Percentiles rank a stretch among this genome's conserved stretches.
Evolutionary conservation across 2,113 vertebrate species (phyloP).

Genomic region (Hemicordylus capensis): DNA sequence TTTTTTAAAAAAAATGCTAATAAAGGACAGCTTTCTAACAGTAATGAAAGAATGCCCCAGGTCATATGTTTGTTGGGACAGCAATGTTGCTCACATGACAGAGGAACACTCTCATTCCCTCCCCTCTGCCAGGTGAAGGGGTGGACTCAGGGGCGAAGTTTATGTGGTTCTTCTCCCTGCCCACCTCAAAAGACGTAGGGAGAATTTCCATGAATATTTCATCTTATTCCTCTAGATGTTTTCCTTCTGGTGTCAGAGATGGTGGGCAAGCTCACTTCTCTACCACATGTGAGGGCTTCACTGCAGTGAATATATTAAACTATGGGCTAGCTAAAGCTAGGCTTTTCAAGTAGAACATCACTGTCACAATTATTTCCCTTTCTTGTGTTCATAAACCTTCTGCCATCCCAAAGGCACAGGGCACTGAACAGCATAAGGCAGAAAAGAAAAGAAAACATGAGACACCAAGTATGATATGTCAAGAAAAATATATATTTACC

Average conservation of each 20-base stretch:
- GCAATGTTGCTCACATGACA: neutral
- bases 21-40: conserved; percentile 11
- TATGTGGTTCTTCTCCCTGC: neutral
- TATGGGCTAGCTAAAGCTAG: neutral
- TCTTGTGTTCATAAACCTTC: neutral
- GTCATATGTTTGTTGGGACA: neutral
- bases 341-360: neutral
- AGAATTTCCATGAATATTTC: neutral
- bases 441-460: neutral
- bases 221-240: neutral
- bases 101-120: neutral
- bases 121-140: neutral
- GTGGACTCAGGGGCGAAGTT: neutral
- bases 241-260: neutral
- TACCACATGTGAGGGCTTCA: neutral
- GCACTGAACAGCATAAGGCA: neutral
- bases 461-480: neutral
- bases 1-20: neutral
- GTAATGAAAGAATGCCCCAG: neutral
- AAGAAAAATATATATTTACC: too few species aligned
- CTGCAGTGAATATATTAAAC: neutral
- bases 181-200: neutral
- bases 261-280: neutral
- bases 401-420: neutral
- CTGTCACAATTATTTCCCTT: neutral